Conservation (phyloP, 1,140 invertebrate genomes). For the Bombus pyrosoma region DNA sequence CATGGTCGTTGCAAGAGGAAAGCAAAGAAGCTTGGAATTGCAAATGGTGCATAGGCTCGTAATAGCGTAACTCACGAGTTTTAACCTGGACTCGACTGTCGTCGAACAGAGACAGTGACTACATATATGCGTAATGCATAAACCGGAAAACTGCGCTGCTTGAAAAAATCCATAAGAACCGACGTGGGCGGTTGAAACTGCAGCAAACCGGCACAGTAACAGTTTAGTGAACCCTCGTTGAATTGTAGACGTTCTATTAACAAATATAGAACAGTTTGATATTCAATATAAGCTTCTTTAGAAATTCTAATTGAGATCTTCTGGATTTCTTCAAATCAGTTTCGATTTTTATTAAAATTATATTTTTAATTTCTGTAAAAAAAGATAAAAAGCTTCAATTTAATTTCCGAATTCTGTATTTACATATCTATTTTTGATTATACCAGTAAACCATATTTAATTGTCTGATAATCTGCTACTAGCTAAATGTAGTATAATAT, state of each 20-base stretch:
- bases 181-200: conserved; percentile 27
- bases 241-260: background rate
- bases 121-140: background rate
- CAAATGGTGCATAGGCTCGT: background rate
- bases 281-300: background rate
- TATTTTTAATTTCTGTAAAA: background rate
- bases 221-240: conserved; percentile 1
- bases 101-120: background rate
- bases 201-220: background rate
- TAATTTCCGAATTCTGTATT: background rate
- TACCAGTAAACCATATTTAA: too few species aligned
- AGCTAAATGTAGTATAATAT: background rate
- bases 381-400: background rate
- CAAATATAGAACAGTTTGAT: background rate
- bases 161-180: conserved; percentile 21
- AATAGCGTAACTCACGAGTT: background rate
- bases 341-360: too few species aligned
- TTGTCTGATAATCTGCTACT: background rate
- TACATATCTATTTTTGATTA: too few species aligned
- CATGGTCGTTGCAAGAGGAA: background rate
- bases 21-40: background rate
- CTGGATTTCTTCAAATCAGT: too few species aligned
- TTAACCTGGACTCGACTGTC: conserved; percentile 14
- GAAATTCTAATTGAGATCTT: background rate
- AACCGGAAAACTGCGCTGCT: conserved; percentile 22